phyloP scores from a whole-genome alignment of 2,113 vertebrate species.

The Nothoprocta pentlandii region DNA sequence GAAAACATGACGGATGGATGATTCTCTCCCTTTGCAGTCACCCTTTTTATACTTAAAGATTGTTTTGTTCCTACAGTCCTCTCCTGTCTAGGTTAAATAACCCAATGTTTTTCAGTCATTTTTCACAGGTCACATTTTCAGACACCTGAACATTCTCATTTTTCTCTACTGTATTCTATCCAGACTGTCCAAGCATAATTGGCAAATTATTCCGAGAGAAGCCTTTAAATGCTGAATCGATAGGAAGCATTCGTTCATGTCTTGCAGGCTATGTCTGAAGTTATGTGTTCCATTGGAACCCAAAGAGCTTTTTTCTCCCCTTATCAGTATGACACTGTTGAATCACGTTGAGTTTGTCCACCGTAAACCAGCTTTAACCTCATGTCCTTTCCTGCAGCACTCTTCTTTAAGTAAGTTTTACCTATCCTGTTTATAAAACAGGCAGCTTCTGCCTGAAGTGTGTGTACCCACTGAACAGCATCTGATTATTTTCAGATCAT shows the following conservation, averaged over 20 bases:
- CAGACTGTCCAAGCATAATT: slow-evolving; percentile 19
- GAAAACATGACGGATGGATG: slow-evolving; percentile 2
- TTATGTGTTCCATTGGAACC: slow-evolving; percentile 16
- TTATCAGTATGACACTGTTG: not conserved
- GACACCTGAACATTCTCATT: not conserved
- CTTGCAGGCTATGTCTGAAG: not conserved
- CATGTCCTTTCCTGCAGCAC: not conserved
- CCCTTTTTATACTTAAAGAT: not conserved
- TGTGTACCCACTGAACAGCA: not conserved
- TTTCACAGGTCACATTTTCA: slow-evolving; percentile 27
- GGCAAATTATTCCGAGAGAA: slow-evolving; percentile 39
- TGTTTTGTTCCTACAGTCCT: not conserved
- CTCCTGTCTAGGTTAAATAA: slow-evolving; percentile 40
- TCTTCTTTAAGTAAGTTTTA: not conserved
- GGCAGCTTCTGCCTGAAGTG: not conserved
- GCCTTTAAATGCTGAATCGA: slow-evolving; percentile 47
- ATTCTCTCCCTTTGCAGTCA: not conserved
- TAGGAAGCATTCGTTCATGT: slow-evolving; percentile 30
- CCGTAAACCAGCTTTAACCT: not conserved
- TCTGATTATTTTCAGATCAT: slow-evolving; percentile 5
- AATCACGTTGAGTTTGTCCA: not conserved
- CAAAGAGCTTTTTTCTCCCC: not conserved
- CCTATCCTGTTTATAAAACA: not conserved
- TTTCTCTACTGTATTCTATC: slow-evolving; percentile 34
- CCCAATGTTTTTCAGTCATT: not conserved